These are phyloP conservation scores for Scaeva pyrastri DNA, from an alignment of 2,888 invertebrate species.

Conservation along the genomic window DNA sequence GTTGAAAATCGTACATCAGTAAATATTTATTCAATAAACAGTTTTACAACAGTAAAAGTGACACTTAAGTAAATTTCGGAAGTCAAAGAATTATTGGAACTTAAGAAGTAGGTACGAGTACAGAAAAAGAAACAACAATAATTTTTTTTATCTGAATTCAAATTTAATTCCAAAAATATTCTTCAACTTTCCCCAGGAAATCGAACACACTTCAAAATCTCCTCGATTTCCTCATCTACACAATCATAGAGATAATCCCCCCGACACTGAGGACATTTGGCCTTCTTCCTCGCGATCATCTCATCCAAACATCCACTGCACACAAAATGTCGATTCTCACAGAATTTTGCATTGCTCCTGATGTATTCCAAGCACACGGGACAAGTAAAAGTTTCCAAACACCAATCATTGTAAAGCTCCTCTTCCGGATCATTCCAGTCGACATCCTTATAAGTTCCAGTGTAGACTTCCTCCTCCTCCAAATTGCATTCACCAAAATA, in stretches of 20 bases:
- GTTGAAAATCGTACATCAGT: too few relatives aligned
- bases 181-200: constrained; percentile 55
- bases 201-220: constrained; percentile 67
- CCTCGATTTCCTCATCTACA: constrained; percentile 67
- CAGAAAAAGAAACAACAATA: too few relatives aligned
- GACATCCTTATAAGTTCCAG: constrained; percentile 47
- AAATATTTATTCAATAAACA: too few relatives aligned
- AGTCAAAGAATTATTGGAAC: too few relatives aligned
- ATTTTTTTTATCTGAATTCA: background rate
- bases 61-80: too few relatives aligned
- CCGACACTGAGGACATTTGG: constrained; percentile 76
- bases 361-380: constrained; percentile 76
- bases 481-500: constrained; percentile 74
- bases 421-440: constrained; percentile 63
- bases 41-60: too few relatives aligned
- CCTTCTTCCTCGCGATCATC: constrained; percentile 20
- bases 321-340: constrained; percentile 76
- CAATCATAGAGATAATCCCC: constrained; percentile 76
- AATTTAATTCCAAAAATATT: background rate
- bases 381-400: constrained; percentile 75
- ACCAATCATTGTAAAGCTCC: constrained; percentile 43
- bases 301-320: constrained; percentile 73
- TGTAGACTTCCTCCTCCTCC: constrained; percentile 69
- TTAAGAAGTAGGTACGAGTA: too few relatives aligned
- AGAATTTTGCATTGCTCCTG: constrained; percentile 76